Conservation (phyloP, 2,113 vertebrate species). For the Ophiodon elongatus region DNA sequence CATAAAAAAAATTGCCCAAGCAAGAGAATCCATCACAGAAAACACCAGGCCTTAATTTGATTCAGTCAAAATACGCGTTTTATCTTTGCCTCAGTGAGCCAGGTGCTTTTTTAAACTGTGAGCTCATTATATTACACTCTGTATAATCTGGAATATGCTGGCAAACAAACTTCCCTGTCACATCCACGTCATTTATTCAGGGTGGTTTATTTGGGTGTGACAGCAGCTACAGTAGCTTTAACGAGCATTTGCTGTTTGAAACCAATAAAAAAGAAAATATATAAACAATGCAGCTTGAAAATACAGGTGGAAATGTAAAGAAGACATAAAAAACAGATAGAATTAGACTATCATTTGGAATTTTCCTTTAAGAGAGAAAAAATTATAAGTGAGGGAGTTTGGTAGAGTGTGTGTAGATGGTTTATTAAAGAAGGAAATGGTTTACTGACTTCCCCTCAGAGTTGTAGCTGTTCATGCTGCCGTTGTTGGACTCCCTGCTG, state of each 20-base stretch:
- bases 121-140: constrained; percentile 26
- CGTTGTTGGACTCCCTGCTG: constrained; percentile 96
- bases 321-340: not conserved
- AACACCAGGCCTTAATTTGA: constrained; percentile 28
- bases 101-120: not conserved
- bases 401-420: not conserved
- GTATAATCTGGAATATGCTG: not conserved
- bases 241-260: not conserved
- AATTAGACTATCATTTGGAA: not conserved
- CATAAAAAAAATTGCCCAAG: not conserved
- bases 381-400: not conserved
- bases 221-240: not conserved
- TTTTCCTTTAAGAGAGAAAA: not conserved
- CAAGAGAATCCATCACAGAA: constrained; percentile 27
- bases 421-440: constrained; percentile 26
- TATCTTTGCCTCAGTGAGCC: not conserved
- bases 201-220: not conserved
- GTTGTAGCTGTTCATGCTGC: constrained; percentile 97
- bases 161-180: not conserved
- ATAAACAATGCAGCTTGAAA: not conserved
- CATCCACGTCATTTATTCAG: not conserved
- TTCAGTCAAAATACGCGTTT: constrained; percentile 33
- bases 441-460: constrained; percentile 97
- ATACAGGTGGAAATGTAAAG: not conserved
- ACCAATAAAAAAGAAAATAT: not conserved